Evolutionary conservation across 1,140 invertebrate species (phyloP), one percentile per base, ranked within the genome.

Genomic region (Heterodera schachtii): DNA sequence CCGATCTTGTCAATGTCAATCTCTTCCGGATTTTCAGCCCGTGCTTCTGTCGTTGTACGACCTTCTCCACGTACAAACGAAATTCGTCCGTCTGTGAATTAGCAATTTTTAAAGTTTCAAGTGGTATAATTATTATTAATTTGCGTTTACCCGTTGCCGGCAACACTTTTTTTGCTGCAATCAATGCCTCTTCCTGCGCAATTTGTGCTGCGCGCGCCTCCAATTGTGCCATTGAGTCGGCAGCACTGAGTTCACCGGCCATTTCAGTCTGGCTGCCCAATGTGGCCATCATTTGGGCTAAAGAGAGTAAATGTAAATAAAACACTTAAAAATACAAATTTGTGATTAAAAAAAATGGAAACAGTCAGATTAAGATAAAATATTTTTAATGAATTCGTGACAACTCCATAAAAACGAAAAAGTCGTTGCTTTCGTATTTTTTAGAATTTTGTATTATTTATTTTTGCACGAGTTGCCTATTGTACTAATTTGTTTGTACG

Each of bases 321-420:
- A 8, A 66, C 19, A 60, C 75, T 49, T 83, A 67, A 8, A 49
- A 73, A 60, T 94, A 94, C 84, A 93, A 94, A 81, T 97, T 91
- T 94, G 97, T 97, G 90, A 31, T 31, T 31, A 31, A 31, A 31
- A 31, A 31, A 31, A 31, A 31, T 31, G 1, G 31, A 31, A 31
- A 31, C 31, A 31, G 31, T 31, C 31, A 31, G 31, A 31, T 31
- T 31, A 31, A 31, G 31, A 31, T 31, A 31, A 31, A 31, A 31
- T 31, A 31, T 31, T 31, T 31, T 31, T 31, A 31, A 31, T 31
- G 1, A 31, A 31, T 31, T 31, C 31, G 31, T 31, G 31, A 31
- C 31, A 31, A 31, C 31, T 1, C 57, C 52, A 52, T 52, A 52
- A 52, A 7, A 52, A 16, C 16, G 2, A 52, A 52, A 52, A 52